Conservation (phyloP, 2,113 vertebrate genomes). For the Pelodiscus sinensis region DNA sequence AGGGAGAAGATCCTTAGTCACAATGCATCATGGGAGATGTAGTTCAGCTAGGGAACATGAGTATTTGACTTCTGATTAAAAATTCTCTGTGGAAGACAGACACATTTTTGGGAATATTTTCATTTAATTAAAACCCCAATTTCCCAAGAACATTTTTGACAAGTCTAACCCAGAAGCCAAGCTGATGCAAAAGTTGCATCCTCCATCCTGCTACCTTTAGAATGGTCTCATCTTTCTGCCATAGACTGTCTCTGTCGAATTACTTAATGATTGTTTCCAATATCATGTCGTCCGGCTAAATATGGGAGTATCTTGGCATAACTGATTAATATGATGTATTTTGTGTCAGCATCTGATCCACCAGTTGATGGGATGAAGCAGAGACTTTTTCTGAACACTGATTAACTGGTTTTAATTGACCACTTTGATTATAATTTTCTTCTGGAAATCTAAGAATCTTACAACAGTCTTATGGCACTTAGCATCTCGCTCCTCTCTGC, state of each 20-base stretch:
- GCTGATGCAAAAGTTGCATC: background rate
- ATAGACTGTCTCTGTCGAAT: background rate
- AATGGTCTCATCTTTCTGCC: background rate
- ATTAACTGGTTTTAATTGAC: background rate
- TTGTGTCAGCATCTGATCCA: background rate
- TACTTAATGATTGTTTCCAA: background rate
- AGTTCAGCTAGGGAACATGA: background rate
- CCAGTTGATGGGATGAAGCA: background rate
- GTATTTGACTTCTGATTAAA: background rate
- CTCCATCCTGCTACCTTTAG: background rate
- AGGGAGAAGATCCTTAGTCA: rapidly evolving
- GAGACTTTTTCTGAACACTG: rapidly evolving
- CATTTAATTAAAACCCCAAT: background rate
- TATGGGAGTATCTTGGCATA: background rate
- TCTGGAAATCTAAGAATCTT: background rate
- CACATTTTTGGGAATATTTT: background rate
- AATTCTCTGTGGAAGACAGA: background rate
- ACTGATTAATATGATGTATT: background rate
- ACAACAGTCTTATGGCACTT: rapidly evolving
- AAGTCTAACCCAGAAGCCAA: background rate
- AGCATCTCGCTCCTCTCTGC: background rate
- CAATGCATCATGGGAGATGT: background rate
- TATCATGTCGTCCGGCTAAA: background rate
- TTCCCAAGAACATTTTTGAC: background rate
- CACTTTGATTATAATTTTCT: rapidly evolving